Evolutionary conservation across 2,888 invertebrate genomes (phyloP).

Genomic region (Synanthedon andrenaeformis): DNA sequence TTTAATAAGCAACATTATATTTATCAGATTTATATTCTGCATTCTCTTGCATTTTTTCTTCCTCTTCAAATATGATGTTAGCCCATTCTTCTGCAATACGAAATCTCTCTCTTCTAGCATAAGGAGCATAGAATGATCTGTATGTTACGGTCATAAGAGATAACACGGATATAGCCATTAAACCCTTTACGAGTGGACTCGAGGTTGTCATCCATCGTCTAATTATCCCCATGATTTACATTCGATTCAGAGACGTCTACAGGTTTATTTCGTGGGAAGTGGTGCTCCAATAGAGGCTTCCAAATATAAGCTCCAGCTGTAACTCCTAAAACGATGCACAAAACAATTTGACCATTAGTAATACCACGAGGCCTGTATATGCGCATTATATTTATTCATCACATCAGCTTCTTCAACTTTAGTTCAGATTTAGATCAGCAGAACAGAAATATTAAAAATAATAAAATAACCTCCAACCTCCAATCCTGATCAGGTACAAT

Average conservation of each 20-base stretch:
- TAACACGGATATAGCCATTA: slow-evolving; percentile 49
- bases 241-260: background rate
- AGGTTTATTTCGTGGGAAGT: slow-evolving; percentile 20
- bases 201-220: slow-evolving; percentile 29
- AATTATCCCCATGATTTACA: slow-evolving; percentile 26
- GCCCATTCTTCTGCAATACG: slow-evolving; percentile 48
- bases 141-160: slow-evolving; percentile 30
- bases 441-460: too few relatives aligned
- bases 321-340: slow-evolving; percentile 51
- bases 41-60: slow-evolving; percentile 23
- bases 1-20: background rate
- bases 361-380: slow-evolving; percentile 50
- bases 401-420: too few relatives aligned
- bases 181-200: slow-evolving; percentile 37
- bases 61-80: slow-evolving; percentile 40
- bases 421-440: too few relatives aligned
- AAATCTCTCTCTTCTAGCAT: slow-evolving; percentile 25
- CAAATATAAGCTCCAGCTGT: slow-evolving; percentile 63
- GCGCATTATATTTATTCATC: slow-evolving; percentile 34
- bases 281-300: slow-evolving; percentile 53
- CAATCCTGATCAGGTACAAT: too few relatives aligned
- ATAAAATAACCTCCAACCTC: too few relatives aligned
- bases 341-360: slow-evolving; percentile 41
- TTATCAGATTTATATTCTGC: background rate
- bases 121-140: slow-evolving; percentile 34